Base-by-base conservation (phyloP, 2,113 vertebrate genomes). In the Oryzias melastigma region DNA sequence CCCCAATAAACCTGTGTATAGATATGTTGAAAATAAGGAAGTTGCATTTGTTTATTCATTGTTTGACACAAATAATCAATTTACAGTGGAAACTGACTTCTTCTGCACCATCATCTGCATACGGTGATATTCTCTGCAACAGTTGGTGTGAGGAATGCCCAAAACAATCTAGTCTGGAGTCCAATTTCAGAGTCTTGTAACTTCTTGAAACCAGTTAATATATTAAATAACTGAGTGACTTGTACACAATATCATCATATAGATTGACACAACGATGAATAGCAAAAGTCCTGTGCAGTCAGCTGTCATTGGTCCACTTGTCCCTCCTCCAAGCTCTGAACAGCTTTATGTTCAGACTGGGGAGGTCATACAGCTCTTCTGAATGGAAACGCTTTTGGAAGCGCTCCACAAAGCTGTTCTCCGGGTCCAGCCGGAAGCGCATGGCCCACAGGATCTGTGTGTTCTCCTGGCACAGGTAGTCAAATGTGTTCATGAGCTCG, bases 401-500 rank as follows among this genome's bases (percentile, higher is more conserved):
- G 59, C 86, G 91, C 40, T 88, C 92, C 62, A 98, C 93, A 64
- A 99, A 99, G 58, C 77, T 75, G 75, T 98, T 96, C 64, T 98
- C 94, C 1, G 84, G 91, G 55, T 97, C 93, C 69, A 95, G 50
- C 1, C 96, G 93, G 82, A 97, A 98, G 68, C 90, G 93, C 97
- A 98, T 99, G 25, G 91, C 94, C 96, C 96, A 99, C 17, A 99
- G 80, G 77, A 99, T 94, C 82, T 93, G 24, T 0, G 96, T 98
- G 64, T 92, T 85, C 1, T 93, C 92, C 58, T 90, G 91, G 65
- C 95, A 97, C 75, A 98, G 89, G 81, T 98, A 89, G 58, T 95
- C 91, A 74, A 98, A 98, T 19, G 96, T 98, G 48, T 91, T 75
- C 69, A 99, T 91, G 27, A 99, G 94, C 63, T 98, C 94, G 1